Percentiles rank a stretch among this genome's conserved stretches.
These are phyloP conservation scores for Alligator mississippiensis DNA, from an alignment of 2,113 vertebrate genomes.

Conservation along the genomic window DNA sequence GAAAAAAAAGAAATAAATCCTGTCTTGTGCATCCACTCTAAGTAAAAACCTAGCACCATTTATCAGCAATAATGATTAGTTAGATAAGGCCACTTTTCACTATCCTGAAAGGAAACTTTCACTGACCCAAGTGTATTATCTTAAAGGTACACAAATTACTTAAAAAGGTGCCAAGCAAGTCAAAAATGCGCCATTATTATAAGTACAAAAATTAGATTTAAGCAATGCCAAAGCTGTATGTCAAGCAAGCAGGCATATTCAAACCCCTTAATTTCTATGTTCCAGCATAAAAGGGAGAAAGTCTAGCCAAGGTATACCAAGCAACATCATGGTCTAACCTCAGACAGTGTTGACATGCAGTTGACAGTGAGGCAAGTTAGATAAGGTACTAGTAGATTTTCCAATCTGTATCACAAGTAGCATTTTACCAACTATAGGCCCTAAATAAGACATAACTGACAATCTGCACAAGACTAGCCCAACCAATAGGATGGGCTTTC, in stretches of 20 bases:
- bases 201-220: constrained; percentile 19
- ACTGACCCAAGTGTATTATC: constrained; percentile 33
- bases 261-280: constrained; percentile 4
- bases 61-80: constrained; percentile 57
- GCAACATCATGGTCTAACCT: background rate
- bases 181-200: background rate
- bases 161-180: constrained; percentile 1
- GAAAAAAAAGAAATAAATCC: constrained; percentile 74
- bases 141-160: constrained; percentile 42
- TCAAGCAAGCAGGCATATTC: background rate
- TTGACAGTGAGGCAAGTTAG: background rate
- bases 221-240: background rate
- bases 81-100: constrained; percentile 41
- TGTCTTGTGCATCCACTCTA: constrained; percentile 50
- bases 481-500: background rate
- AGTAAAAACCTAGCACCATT: constrained; percentile 63
- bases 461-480: background rate
- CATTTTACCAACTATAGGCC: background rate
- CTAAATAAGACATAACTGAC: background rate
- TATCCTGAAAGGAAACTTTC: constrained; percentile 23
- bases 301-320: background rate
- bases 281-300: background rate
- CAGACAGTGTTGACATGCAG: background rate
- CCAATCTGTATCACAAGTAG: background rate
- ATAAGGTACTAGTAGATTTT: background rate